These are phyloP conservation scores for Malthinus flaveolus DNA, from an alignment of 2,888 invertebrate genomes.

Conservation along the genomic window DNA sequence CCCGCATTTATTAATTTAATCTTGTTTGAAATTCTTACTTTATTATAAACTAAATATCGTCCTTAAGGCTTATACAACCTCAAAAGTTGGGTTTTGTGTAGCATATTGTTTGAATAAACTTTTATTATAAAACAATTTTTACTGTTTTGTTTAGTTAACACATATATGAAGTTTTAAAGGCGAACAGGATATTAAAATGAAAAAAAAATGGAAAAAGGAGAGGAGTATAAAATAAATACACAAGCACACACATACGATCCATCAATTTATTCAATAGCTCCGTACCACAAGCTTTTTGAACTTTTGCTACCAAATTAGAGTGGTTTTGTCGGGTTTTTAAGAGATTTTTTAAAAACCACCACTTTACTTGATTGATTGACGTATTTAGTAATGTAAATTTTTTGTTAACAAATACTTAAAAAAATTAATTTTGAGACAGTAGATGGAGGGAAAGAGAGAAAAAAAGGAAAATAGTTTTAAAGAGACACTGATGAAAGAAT, in stretches of 20 bases:
- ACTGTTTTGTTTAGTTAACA: conserved; percentile 2
- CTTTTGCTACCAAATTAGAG: conserved; percentile 25
- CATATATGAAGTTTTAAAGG: conserved; percentile 4
- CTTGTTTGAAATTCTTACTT: too few relatives aligned
- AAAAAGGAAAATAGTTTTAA: too few relatives aligned
- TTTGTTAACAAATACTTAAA: too few relatives aligned
- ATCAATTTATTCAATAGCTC: conserved; percentile 26
- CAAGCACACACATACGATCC: conserved; percentile 20
- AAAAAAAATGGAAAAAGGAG: too few relatives aligned
- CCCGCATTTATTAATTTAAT: too few relatives aligned
- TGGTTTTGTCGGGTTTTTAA: conserved; percentile 26
- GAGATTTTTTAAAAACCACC: conserved; percentile 17
- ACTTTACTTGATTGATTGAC: conserved; percentile 25
- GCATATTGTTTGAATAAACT: not conserved
- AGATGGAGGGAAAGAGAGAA: too few relatives aligned
- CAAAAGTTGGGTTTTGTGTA: not conserved
- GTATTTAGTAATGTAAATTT: not conserved
- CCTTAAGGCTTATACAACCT: too few relatives aligned
- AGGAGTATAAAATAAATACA: conserved; percentile 8
- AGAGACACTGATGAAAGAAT: too few relatives aligned
- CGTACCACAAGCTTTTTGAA: conserved; percentile 23
- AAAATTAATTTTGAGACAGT: not conserved
- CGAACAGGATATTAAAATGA: conserved; percentile 8
- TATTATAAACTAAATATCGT: too few relatives aligned
- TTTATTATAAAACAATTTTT: conserved; percentile 2